Evolutionary conservation across 2,797 vertebrate genomes (phyloP), one percentile per base, ranked within the genome.

Genomic region (Nannoperca australis): DNA sequence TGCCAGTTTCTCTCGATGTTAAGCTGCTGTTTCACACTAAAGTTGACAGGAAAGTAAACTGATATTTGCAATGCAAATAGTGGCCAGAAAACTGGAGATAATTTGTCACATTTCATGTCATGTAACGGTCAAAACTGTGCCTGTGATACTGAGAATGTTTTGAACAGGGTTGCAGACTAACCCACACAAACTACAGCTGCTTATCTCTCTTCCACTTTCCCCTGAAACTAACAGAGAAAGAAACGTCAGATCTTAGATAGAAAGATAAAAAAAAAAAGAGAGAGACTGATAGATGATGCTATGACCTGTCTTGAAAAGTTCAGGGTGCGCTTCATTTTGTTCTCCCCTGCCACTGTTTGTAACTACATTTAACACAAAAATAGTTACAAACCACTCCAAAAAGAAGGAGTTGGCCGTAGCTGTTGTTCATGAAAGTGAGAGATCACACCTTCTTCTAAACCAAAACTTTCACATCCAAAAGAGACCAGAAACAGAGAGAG

Each of bases 381-480:
- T 1, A 18, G 14, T 27, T 40, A 4, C 47, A 2, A 67, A 58
- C 30, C 15, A 5, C 59, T 74, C 70, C 53, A 55, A 40, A 77
- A 55, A 68, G 47, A 45, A 56, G 56, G n/a, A 70, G 62, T 34
- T 20, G 50, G 50, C 10, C 50, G 38, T 5, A 38, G 15, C 32
- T 47, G 63, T 40, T 9, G 1, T 17, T 42, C n/a, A 22, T 81
- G 90, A 92, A 93, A 93, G 67, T 62, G 91, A 91, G 81, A 93
- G 22, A 76, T 72, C 86, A 89, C 89, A 92, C 82, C 50, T 54
- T 4, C 2, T 55, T 73, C 45, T 54, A n/a, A 85, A 79, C 61
- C 77, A 84, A 79, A 89, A 84, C 78, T 85, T 87, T 88, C 90
- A 85, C 82, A 42, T 85, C 89, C 70, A 90, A 90, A 89, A 86